phyloP scores from a whole-genome alignment of 2,113 vertebrate species.

The Mastomys natalensis region DNA sequence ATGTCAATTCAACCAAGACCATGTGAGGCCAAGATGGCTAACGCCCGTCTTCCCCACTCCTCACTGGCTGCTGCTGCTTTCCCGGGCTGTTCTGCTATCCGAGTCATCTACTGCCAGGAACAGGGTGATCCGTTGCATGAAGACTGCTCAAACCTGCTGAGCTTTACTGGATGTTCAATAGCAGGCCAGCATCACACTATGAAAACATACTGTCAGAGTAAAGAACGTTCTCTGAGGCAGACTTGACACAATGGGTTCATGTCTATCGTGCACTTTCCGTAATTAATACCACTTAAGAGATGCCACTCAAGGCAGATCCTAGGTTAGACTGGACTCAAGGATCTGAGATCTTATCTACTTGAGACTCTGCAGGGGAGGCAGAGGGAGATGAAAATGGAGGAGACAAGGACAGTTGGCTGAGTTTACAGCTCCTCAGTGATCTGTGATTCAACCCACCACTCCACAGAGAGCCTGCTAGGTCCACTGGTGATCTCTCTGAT shows the following conservation, averaged over 20 bases:
- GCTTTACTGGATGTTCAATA: rapidly evolving
- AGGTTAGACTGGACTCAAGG: not conserved
- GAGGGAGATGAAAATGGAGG: rapidly evolving
- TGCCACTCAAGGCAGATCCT: not conserved
- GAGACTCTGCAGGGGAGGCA: not conserved
- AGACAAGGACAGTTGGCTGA: not conserved
- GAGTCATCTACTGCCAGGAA: not conserved
- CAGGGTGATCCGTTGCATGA: not conserved
- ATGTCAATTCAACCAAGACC: rapidly evolving
- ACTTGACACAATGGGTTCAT: not conserved
- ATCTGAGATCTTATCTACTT: not conserved
- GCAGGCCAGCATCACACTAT: rapidly evolving
- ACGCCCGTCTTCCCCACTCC: no score
- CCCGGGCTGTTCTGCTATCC: not conserved
- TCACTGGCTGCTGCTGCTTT: rapidly evolving
- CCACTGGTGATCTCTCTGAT: rapidly evolving
- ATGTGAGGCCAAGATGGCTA: not conserved
- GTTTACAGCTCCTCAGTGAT: not conserved
- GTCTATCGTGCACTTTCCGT: rapidly evolving
- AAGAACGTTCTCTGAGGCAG: not conserved
- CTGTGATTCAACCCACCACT: rapidly evolving
- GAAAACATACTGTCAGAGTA: not conserved
- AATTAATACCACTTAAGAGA: not conserved
- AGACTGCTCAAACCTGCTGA: not conserved
- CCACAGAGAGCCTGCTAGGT: rapidly evolving